Evolutionary conservation across 1,140 invertebrate genomes (phyloP), one percentile per base, ranked within the genome.

Genomic region (Phymorhynchus buccinoides): DNA sequence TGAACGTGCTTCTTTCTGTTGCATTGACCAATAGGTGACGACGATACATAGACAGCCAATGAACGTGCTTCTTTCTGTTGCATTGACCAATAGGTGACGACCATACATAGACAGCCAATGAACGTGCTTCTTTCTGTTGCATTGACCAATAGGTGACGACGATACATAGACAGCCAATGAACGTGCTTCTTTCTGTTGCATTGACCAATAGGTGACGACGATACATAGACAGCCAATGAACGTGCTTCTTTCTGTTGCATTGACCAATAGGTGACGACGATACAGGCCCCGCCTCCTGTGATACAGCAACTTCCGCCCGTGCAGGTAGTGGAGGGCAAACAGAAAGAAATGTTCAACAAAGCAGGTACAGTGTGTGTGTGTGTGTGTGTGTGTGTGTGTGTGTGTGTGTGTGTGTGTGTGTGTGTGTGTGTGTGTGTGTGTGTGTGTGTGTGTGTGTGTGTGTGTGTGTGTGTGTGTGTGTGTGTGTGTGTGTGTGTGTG

Each of bases 311-410:
- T 91, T 52, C 85, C 87, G 3, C 83, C 85, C 3, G 81, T 86
- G 0, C 37, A 80, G n/a, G 22, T 68, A n/a, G 39, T 78, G 62
- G 48, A 83, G 7, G 83, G 56, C 3, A 56, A 84, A 42, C 86
- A 75, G 44, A 86, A 75, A 68, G 84, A 86, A 4, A 83, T 89
- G 86, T 91, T 92, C 71, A 90, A 91, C 71, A 92, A 90, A 89
- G 87, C 83, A 88, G 91, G 91, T 92, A 80, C 81, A 86, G 79
- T 30, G 30, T 79, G 7, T 56, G 56, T 9, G 48, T 62, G 6
- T 22, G 18, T 62, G n/a, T 62, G 35, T 42, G 77, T 78, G 1
- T 77, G 32, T 35, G 73, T 77, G 27, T 27, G 22, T 80, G 79
- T 41, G 48, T 62, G 3, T 37, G 14, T 62, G 80, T 37, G 0